Percentiles rank a stretch among this genome's conserved stretches.
These are phyloP conservation scores for Drosophila niveifrons DNA, from an alignment of 2,888 invertebrate genomes.

Conservation along the genomic window DNA sequence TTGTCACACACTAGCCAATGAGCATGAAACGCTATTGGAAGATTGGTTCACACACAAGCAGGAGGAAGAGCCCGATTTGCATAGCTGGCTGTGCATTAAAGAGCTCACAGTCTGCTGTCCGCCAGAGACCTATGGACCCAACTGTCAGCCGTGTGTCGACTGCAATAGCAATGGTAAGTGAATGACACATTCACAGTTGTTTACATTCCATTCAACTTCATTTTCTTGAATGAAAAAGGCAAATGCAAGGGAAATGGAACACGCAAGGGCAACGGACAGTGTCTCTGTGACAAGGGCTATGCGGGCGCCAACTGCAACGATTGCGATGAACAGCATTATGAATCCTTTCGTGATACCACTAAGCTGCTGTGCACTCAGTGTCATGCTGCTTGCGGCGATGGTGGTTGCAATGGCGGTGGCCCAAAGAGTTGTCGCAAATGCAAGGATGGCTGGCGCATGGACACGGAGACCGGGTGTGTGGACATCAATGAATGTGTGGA, in stretches of 20 bases:
- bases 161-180: constrained; percentile 90
- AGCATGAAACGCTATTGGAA: constrained; percentile 92
- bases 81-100: constrained; percentile 92
- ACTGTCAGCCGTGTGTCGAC: constrained; percentile 93
- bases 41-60: constrained; percentile 94
- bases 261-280: constrained; percentile 96
- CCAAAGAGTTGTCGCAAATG: constrained; percentile 88
- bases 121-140: constrained; percentile 91
- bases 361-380: constrained; percentile 92
- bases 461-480: constrained; percentile 91
- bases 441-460: constrained; percentile 90
- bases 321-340: constrained; percentile 91
- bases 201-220: not conserved
- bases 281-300: constrained; percentile 94
- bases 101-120: constrained; percentile 93
- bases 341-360: constrained; percentile 90
- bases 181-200: not conserved
- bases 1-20: constrained; percentile 94
- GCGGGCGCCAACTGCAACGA: constrained; percentile 90
- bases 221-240: constrained; percentile 51
- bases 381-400: constrained; percentile 90
- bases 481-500: constrained; percentile 94
- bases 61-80: constrained; percentile 87
- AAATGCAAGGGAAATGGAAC: constrained; percentile 94
- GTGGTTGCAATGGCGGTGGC: constrained; percentile 91